These are phyloP conservation scores for Enteromius thamalakanensis DNA, from an alignment of 2,797 vertebrate genomes.

Conservation along the genomic window DNA sequence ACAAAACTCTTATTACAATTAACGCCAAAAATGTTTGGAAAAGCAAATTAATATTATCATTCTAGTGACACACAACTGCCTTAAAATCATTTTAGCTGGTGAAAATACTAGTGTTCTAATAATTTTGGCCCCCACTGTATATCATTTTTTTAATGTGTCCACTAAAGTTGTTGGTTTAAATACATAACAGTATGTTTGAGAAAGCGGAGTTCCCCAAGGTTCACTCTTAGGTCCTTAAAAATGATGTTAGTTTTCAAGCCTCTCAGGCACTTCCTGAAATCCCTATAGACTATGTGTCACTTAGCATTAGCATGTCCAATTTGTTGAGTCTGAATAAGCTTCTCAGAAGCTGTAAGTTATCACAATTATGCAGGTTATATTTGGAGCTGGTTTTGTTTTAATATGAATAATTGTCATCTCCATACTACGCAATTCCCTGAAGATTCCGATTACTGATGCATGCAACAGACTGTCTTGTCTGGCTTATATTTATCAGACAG, in stretches of 20 bases:
- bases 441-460: background rate
- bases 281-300: background rate
- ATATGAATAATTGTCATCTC: background rate
- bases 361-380: background rate
- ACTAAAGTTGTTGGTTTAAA: background rate
- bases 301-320: background rate
- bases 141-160: background rate
- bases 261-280: conserved; percentile 6
- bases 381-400: background rate
- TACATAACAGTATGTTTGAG: background rate
- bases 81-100: background rate
- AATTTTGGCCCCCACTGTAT: background rate
- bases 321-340: background rate
- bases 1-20: background rate
- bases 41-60: background rate
- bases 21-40: background rate
- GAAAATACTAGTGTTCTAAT: background rate
- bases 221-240: background rate
- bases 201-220: background rate
- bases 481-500: conserved; percentile 26
- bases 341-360: background rate
- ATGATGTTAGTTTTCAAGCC: background rate
- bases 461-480: conserved; percentile 8
- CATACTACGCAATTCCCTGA: background rate
- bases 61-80: background rate